phyloP scores from a whole-genome alignment of 2,113 vertebrate genomes.

The Semnopithecus entellus region DNA sequence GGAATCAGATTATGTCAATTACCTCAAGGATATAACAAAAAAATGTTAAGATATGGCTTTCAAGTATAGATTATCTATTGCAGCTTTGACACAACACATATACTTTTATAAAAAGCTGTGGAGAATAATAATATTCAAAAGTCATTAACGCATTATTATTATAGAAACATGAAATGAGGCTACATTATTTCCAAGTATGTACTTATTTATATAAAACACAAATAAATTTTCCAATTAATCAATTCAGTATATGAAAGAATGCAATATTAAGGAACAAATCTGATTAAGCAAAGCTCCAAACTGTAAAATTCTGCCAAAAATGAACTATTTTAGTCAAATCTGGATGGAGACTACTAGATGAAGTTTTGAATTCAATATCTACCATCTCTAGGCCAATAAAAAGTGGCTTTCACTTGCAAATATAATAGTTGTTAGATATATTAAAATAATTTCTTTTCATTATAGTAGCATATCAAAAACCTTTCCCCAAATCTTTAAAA shows the following conservation, averaged over 20 bases:
- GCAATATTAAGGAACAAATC: neutral
- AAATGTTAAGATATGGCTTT: neutral
- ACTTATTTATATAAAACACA: neutral
- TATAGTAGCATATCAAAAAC: neutral
- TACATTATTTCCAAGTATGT: neutral
- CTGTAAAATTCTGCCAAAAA: neutral
- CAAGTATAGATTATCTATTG: neutral
- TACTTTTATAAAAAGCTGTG: neutral
- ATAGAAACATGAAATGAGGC: neutral
- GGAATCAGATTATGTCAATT: neutral
- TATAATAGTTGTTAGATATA: neutral
- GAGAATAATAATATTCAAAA: conserved; percentile 3
- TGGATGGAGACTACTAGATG: neutral
- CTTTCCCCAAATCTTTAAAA: neutral
- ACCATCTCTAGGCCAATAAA: neutral
- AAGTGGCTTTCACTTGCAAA: neutral
- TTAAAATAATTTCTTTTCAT: neutral
- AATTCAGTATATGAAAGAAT: neutral
- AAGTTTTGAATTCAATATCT: neutral
- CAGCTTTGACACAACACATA: neutral
- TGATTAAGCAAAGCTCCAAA: neutral
- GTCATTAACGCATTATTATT: neutral
- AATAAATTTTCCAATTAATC: neutral
- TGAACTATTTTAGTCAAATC: neutral
- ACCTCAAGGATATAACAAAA: neutral